Evolutionary conservation across 2,797 vertebrate species (phyloP).

Genomic region (Girardinus metallicus): DNA sequence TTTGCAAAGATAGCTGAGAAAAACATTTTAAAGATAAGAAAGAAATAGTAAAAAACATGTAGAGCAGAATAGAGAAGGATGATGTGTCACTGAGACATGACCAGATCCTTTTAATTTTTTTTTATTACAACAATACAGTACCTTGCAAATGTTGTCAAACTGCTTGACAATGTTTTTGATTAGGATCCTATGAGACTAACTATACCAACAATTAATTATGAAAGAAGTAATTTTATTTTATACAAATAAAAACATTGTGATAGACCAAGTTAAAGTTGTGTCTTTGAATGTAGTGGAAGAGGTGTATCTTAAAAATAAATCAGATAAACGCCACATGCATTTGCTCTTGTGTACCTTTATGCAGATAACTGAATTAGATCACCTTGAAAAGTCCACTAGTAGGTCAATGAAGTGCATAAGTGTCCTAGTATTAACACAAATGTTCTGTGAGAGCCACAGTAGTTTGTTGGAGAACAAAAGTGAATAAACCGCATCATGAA

Average conservation of each 20-base stretch:
- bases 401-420: neutral
- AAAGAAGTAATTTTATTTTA: neutral
- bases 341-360: neutral
- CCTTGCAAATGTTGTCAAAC: neutral
- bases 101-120: conserved; percentile 36
- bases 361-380: neutral
- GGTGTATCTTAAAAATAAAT: neutral
- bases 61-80: conserved; percentile 57
- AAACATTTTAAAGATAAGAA: neutral
- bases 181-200: neutral
- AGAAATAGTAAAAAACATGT: neutral
- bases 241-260: neutral
- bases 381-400: neutral
- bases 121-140: conserved; percentile 52
- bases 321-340: neutral
- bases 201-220: neutral
- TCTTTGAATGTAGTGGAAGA: neutral
- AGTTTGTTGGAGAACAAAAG: neutral
- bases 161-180: neutral
- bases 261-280: neutral
- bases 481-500: neutral
- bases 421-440: neutral
- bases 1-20: conserved; percentile 1
- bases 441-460: neutral
- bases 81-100: conserved; percentile 60